phyloP scores from a whole-genome alignment of 2,888 invertebrate genomes.

The Oscheius sp. region DNA sequence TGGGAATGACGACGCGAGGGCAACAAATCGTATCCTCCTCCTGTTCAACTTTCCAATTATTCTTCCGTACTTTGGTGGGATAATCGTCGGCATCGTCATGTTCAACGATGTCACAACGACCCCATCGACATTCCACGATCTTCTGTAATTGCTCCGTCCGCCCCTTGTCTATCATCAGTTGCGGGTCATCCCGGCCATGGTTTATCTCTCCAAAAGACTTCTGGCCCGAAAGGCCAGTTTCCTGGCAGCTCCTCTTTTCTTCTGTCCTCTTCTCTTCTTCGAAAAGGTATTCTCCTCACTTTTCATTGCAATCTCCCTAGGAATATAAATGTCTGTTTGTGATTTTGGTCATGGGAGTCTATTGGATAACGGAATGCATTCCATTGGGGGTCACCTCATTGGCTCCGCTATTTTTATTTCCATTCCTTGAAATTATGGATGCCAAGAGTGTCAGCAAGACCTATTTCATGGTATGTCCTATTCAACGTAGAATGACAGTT shows the following conservation, averaged over 20 bases:
- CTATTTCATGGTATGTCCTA: constrained; percentile 28
- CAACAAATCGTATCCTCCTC: too few relatives aligned
- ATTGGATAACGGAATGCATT: constrained; percentile 16
- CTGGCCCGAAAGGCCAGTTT: constrained; percentile 16
- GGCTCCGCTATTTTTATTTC: constrained; percentile 13
- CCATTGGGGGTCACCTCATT: constrained; percentile 30
- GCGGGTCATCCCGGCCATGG: background rate
- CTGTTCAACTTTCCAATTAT: too few relatives aligned
- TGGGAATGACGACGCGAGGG: too few relatives aligned
- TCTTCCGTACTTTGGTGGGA: too few relatives aligned
- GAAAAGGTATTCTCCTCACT: constrained; percentile 37
- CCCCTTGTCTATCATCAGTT: too few relatives aligned
- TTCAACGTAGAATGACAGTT: too few relatives aligned
- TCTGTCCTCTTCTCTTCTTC: constrained; percentile 47
- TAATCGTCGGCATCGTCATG: too few relatives aligned
- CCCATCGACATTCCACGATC: constrained; percentile 8
- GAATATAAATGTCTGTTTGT: constrained; percentile 29
- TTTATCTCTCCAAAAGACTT: background rate
- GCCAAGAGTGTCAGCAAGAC: constrained; percentile 18
- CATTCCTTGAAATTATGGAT: constrained; percentile 19
- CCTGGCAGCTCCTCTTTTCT: constrained; percentile 48
- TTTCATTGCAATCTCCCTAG: background rate
- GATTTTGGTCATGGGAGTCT: constrained; percentile 23
- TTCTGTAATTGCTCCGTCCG: background rate
- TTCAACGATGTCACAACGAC: background rate